These are phyloP conservation scores for Tenebrosternarchus preto DNA, from an alignment of 2,113 vertebrate species.

Conservation along the genomic window DNA sequence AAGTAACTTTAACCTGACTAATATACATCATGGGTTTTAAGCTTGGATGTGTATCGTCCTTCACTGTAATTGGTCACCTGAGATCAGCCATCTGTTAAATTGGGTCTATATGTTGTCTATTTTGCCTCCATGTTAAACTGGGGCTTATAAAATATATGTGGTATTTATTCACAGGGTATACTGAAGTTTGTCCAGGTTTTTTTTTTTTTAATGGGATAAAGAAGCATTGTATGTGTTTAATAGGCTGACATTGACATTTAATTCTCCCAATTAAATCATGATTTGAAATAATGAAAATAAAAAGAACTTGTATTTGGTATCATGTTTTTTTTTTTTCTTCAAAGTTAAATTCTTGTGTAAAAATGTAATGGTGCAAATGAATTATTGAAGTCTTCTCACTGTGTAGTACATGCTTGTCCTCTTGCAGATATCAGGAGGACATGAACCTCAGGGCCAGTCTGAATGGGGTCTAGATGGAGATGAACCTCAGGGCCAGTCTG, in stretches of 20 bases:
- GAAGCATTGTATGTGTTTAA: slow-evolving; percentile 43
- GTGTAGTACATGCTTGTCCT: no score
- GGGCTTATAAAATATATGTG: not conserved
- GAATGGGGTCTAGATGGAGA: no score
- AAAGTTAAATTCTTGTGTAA: not conserved
- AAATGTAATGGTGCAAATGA: not conserved
- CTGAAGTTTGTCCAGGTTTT: slow-evolving; percentile 32
- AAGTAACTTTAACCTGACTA: slow-evolving; percentile 27
- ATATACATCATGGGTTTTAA: slow-evolving; percentile 9
- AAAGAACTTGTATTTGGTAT: slow-evolving; percentile 41
- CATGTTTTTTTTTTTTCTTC: not conserved
- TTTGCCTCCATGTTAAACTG: slow-evolving; percentile 24
- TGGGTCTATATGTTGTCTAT: slow-evolving; percentile 23
- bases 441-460: no score
- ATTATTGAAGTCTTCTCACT: not conserved
- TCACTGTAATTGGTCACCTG: not conserved
- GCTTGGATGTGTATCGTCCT: slow-evolving; percentile 4
- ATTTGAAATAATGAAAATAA: slow-evolving; percentile 37
- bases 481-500: no score
- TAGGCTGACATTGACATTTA: slow-evolving; percentile 30
- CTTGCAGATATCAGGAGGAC: no score
- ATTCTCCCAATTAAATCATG: slow-evolving; percentile 32
- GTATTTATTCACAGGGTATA: slow-evolving; percentile 44
- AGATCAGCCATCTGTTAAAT: slow-evolving; percentile 2
- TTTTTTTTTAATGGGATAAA: slow-evolving; percentile 32